Evolutionary conservation across 2,113 vertebrate species (phyloP), one percentile per base, ranked within the genome.

Genomic region (Dromiciops gliroides): DNA sequence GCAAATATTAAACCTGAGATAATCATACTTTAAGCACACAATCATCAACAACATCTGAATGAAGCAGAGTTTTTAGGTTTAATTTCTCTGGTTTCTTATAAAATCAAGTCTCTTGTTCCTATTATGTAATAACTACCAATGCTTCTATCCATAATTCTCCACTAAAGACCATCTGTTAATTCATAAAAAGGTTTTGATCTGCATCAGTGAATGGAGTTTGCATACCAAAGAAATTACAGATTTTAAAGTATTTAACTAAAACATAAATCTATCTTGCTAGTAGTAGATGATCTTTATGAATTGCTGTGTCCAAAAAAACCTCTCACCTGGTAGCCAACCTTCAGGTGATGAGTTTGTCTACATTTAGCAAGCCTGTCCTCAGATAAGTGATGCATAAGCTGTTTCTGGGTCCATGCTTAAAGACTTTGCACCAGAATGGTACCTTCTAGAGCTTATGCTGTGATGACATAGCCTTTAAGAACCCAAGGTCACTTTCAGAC

Each of bases 41-140:
- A 47, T 92, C 50, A 67, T 90, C 91, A 96, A 48, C 14, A 92
- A 92, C 47, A 92, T 49, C 31, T 10, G 90, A 95, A 89, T 83
- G 37, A 83, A 83, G 2, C 19, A 44, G 60, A 67, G n/a, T 23
- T 6, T 44, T 44, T 44, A 83, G 19, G 67, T 44, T 75, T 83
- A 44, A 83, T 23, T 44, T 83, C 37, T 83, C 67, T 83, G 16
- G 7, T 22, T 83, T 44, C 19, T 83, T 83, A 23, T 6, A n/a
- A n/a, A 4, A 22, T 75, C 37, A 25, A 53, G 37, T 83, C 67
- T 44, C 37, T 83, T 83, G 19, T 83, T 44, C 23, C 19, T n/a
- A 44, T 44, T 83, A 83, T 44, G 7, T 44, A 67, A 67, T 67
- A 56, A 56, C 2, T 56, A 56, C 10, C 11, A 31, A 8, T 23